phyloP scores from a whole-genome alignment of 1,140 invertebrate species.

The Nasonia giraulti region DNA sequence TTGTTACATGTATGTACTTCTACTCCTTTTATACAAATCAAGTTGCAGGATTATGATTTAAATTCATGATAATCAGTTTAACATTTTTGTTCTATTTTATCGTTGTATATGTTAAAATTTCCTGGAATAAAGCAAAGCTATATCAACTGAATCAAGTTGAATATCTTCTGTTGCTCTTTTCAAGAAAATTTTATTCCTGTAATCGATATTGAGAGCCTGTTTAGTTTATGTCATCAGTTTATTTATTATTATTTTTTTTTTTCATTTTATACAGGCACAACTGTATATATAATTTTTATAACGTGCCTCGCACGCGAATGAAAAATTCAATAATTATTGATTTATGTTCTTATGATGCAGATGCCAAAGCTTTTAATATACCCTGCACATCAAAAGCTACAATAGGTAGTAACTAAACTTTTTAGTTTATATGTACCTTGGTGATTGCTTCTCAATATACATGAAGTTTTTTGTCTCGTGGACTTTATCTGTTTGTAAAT shows the following conservation, averaged over 20 bases:
- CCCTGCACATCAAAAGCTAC: constrained; percentile 26
- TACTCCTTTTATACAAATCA: constrained; percentile 2
- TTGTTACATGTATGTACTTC: neutral
- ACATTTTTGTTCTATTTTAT: constrained; percentile 5
- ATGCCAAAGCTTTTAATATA: constrained; percentile 36
- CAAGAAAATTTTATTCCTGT: constrained; percentile 8
- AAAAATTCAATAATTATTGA: constrained; percentile 39
- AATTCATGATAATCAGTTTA: neutral
- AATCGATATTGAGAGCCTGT: neutral
- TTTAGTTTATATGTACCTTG: neutral
- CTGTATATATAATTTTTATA: neutral
- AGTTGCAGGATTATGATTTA: neutral
- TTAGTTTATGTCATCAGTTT: neutral
- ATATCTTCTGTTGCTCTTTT: neutral
- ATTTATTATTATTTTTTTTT: neutral
- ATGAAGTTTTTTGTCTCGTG: neutral
- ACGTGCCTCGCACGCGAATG: neutral
- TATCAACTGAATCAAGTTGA: neutral
- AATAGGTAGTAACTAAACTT: constrained; percentile 17
- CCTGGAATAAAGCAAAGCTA: neutral
- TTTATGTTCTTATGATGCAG: constrained; percentile 30
- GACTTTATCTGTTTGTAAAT: constrained; percentile 6
- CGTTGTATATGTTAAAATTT: neutral
- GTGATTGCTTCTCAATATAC: neutral
- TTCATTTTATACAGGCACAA: neutral